Evolutionary conservation across 1,140 invertebrate species (phyloP), one percentile per base, ranked within the genome.

Genomic region (Odontomachus brunneus): DNA sequence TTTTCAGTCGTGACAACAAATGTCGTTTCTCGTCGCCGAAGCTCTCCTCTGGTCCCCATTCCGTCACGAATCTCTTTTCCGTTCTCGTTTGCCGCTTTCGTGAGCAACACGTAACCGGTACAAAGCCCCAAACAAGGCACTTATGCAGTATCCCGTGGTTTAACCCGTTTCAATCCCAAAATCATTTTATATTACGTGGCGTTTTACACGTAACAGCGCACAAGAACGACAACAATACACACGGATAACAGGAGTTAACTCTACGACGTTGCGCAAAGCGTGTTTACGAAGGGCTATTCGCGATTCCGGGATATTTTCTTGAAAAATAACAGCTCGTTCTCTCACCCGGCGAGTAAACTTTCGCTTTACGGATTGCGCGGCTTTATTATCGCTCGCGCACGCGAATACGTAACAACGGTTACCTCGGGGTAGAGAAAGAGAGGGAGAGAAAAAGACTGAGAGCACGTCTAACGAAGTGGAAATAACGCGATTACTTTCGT

Each of bases 401-500:
- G 26, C 24, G 22, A 9, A 82, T 74, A 74, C 55, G 66, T 55
- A 66, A 76, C n/a, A 66, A 76, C n/a, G 24, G 78, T 51, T 29
- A 60, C 14, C 17, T 26, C 22, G 26, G 44, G 29, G 29, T 26
- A 24, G 19, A 24, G 15, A 26, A n/a, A 44, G 38, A 44, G 38
- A 44, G 38, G 9, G 38, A 44, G 38, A 44, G 38, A 7, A 11
- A 11, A 11, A 11, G 38, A 44, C 9, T 44, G 38, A 24, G 17
- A 24, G 15, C 55, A 15, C 12, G 15, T 82, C 49, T 82, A 26
- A 62, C 55, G 59, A 62, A 82, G 38, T 38, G 19, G n/a, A 26
- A 62, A 60, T 60, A 69, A 84, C 29, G 29, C 22, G 75, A 81
- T 82, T 82, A 73, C 74, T 67, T 66, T 29, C 53, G 29, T 74